A percentile compares a stretch with the other conserved stretches of the same genome.
phyloP scores from a whole-genome alignment of 2,888 invertebrate genomes.

The Leptothorax acervorum region DNA sequence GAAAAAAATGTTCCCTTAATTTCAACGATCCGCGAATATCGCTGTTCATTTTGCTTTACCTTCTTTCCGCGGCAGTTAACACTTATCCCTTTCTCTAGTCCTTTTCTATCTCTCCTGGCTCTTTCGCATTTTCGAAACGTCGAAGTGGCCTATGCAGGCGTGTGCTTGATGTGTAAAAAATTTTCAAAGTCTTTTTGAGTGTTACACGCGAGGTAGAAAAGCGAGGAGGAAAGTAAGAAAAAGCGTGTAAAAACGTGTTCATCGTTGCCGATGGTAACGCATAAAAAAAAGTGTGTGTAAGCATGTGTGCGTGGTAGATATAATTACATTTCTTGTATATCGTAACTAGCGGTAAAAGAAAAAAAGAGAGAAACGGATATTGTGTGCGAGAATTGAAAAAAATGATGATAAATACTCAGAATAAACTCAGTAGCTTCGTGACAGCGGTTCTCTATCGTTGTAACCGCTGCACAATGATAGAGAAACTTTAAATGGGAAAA shows the following conservation, averaged over 20 bases:
- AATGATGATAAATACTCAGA: constrained; percentile 27
- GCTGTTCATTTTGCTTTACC: not conserved
- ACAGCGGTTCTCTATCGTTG: constrained; percentile 7
- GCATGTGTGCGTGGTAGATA: not conserved
- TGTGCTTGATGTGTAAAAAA: constrained; percentile 14
- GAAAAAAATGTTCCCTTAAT: constrained; percentile 7
- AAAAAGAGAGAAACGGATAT: not conserved
- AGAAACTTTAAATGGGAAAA: not conserved
- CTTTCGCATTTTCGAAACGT: constrained; percentile 47
- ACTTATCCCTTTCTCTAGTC: not conserved
- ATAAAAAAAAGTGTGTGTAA: constrained; percentile 32
- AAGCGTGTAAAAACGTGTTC: constrained; percentile 38
- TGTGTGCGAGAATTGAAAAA: not conserved
- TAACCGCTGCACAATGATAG: not conserved
- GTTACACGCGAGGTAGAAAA: constrained; percentile 6
- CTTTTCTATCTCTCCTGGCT: not conserved
- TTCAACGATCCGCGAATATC: not conserved
- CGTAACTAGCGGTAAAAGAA: constrained; percentile 36
- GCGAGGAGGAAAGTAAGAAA: constrained; percentile 5
- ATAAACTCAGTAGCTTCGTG: constrained; percentile 27
- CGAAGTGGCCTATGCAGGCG: constrained; percentile 19
- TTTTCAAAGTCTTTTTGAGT: constrained; percentile 6
- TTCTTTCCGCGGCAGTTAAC: not conserved
- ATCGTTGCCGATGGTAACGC: constrained; percentile 8
- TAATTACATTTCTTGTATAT: constrained; percentile 38